These are phyloP conservation scores for Synergus japonicus DNA, from an alignment of 2,888 invertebrate species.

Conservation along the genomic window DNA sequence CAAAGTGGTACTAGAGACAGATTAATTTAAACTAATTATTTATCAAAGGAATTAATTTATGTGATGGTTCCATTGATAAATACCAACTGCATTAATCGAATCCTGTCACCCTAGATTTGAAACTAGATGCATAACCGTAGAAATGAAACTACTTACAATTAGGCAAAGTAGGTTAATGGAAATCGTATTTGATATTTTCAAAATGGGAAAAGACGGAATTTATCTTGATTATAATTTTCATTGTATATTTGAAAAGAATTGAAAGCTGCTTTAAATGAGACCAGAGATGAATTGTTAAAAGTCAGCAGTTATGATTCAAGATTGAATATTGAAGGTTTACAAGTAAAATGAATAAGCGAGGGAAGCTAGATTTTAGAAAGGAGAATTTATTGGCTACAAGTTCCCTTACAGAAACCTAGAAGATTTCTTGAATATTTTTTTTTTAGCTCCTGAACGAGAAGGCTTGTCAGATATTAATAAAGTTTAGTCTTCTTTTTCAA, in stretches of 20 bases:
- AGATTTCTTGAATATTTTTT: slow-evolving; percentile 10
- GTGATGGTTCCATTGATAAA: slow-evolving; percentile 10
- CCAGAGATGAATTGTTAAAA: not conserved
- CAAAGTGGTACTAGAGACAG: not conserved
- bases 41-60: slow-evolving; percentile 2
- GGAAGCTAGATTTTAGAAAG: not conserved
- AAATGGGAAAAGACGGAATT: not conserved
- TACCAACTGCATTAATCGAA: not conserved
- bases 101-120: not conserved
- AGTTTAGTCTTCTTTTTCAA: slow-evolving; percentile 55
- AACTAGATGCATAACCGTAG: not conserved
- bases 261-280: not conserved
- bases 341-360: not conserved
- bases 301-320: not conserved
- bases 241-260: not conserved
- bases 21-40: slow-evolving; percentile 36
- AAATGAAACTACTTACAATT: not conserved
- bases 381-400: slow-evolving; percentile 1
- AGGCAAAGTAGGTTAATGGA: no score
- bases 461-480: slow-evolving; percentile 64
- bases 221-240: not conserved
- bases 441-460: slow-evolving; percentile 27
- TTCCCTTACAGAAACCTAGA: not conserved
- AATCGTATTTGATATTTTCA: not conserved
- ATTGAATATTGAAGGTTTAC: not conserved